Evolutionary conservation across 2,113 vertebrate species (phyloP), one percentile per base, ranked within the genome.

Genomic region (Cyprinodon variegatus): DNA sequence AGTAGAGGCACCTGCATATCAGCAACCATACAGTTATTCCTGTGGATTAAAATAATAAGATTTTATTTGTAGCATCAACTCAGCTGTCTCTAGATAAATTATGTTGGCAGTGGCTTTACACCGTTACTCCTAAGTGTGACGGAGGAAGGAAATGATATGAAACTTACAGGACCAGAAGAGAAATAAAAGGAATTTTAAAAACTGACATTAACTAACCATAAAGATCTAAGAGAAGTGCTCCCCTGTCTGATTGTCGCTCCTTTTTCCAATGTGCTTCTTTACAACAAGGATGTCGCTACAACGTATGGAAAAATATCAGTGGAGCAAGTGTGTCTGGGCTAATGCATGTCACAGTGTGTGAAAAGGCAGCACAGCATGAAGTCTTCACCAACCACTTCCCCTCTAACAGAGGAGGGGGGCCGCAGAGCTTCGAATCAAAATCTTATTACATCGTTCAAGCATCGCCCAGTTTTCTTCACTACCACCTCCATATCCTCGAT

Each of bases 311-410:
- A 87, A 86, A 80, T 82, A 60, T 80, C 39, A 74, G 73, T 64
- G 57, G 69, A 76, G 72, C 67, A 70, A 76, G 71, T 88, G 77
- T 83, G 39, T 78, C 70, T 79, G 70, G 53, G 76, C 78, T 83
- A 66, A 69, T 63, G 88, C 84, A 82, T 75, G 73, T 94, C 93
- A 93, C 93, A 94, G 91, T 93, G 93, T 93, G 86, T 82, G 72
- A 83, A 78, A 77, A 79, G 85, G 89, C 73, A 83, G 77, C 67
- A 66, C 53, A 78, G 60, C 60, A 57, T 79, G 72, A 73, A 72
- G 74, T 79, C 71, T 68, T 86, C 66, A 46, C 57, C 57, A 3
- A 45, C 53, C 36, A 64, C 64, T 65, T 65, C 13, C 36, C 37
- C 39, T 45, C 63, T 45, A 38, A 65, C 71, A 65, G 78, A 76